phyloP scores from a whole-genome alignment of 1,140 invertebrate genomes.

The Diplogasteroides magnus region DNA sequence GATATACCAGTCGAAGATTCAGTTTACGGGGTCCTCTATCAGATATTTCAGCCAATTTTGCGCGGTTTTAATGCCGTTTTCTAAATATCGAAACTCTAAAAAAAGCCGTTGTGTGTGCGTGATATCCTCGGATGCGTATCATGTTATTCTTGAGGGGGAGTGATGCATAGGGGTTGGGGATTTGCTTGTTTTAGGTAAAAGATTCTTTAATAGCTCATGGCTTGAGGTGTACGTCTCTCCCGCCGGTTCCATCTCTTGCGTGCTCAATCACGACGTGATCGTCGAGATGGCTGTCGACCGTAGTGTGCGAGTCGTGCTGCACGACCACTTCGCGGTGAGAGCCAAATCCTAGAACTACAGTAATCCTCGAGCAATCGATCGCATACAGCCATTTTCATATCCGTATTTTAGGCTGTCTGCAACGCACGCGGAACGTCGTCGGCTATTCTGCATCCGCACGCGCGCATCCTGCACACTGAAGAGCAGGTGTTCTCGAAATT shows the following conservation, averaged over 20 bases:
- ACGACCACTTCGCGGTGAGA: slow-evolving; percentile 11
- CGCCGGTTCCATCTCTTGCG: slow-evolving; percentile 16
- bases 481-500: slow-evolving; percentile 16
- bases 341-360: too few species aligned
- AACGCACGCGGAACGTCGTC: slow-evolving; percentile 11
- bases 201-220: not conserved
- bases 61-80: too few species aligned
- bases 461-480: slow-evolving; percentile 15
- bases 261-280: slow-evolving; percentile 14
- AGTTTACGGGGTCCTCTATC: too few species aligned
- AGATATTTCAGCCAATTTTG: too few species aligned
- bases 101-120: too few species aligned
- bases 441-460: slow-evolving; percentile 21
- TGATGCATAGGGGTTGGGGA: too few species aligned
- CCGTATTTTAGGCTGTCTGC: slow-evolving; percentile 6
- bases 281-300: slow-evolving; percentile 19
- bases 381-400: too few species aligned
- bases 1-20: too few species aligned
- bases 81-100: too few species aligned
- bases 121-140: too few species aligned
- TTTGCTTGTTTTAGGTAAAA: not conserved
- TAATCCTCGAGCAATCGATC: too few species aligned
- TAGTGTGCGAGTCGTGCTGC: slow-evolving; percentile 22
- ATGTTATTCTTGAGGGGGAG: too few species aligned
- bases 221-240: slow-evolving; percentile 22